Evolutionary conservation across 1,140 invertebrate species (phyloP).

Genomic region (Vanessa atalanta): DNA sequence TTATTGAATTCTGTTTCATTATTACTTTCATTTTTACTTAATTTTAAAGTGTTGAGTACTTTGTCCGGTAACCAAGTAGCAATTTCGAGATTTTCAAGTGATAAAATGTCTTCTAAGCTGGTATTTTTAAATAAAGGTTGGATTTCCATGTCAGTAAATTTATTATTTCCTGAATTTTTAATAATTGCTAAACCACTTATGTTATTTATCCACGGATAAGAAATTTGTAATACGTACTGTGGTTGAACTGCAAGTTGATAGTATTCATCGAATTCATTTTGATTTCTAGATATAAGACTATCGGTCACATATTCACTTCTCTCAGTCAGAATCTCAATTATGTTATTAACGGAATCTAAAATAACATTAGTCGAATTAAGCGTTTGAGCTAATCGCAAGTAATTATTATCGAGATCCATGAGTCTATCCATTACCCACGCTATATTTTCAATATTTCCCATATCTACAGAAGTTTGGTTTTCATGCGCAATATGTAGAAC

Average conservation of each 20-base stretch:
- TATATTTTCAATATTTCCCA: slow-evolving; percentile 74
- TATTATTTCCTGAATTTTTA: slow-evolving; percentile 36
- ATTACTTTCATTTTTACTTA: slow-evolving; percentile 43
- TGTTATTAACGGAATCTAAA: slow-evolving; percentile 76
- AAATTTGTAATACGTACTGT: slow-evolving; percentile 78
- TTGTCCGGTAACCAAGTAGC: slow-evolving; percentile 79
- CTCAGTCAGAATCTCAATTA: slow-evolving; percentile 63
- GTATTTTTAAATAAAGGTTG: slow-evolving; percentile 74
- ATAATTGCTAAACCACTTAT: slow-evolving; percentile 82
- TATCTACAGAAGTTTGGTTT: slow-evolving; percentile 60
- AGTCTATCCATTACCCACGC: slow-evolving; percentile 78
- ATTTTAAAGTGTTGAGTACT: slow-evolving; percentile 63
- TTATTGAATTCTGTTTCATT: slow-evolving; percentile 33
- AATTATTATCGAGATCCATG: slow-evolving; percentile 68
- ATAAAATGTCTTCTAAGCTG: slow-evolving; percentile 70
- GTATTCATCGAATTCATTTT: slow-evolving; percentile 39
- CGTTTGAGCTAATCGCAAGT: slow-evolving; percentile 72
- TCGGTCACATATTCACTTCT: slow-evolving; percentile 39
- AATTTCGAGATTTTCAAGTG: slow-evolving; percentile 77
- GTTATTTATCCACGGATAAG: slow-evolving; percentile 79
- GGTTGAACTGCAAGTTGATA: slow-evolving; percentile 64
- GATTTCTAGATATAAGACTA: slow-evolving; percentile 17
- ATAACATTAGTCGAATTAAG: slow-evolving; percentile 81
- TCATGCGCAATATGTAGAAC: slow-evolving; percentile 57
- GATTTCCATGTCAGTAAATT: slow-evolving; percentile 74